Evolutionary conservation across 2,113 vertebrate species (phyloP), one percentile per base, ranked within the genome.

Genomic region (Fulmarus glacialis): DNA sequence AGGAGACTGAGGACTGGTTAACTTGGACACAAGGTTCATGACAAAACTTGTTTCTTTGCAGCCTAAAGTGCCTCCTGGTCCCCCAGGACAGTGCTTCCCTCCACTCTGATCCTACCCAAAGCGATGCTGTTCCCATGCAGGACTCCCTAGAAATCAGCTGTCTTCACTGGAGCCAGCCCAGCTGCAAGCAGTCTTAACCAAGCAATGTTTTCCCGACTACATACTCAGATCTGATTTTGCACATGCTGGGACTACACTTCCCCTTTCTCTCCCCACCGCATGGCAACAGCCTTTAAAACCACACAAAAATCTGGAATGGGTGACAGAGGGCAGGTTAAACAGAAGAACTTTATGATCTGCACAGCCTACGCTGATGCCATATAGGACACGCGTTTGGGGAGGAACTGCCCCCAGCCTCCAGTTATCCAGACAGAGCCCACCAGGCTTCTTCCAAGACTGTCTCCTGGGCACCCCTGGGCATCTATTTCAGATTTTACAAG

Each of bases 401-500:
- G 29, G 40, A 83, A 56, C n/a, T 48, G 34, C 18, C 40, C n/a
- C 36, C 67, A 70, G 56, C 22, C 66, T 70, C 60, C 60, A 34
- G 58, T 58, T 84, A 78, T n/a, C 91, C 82, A 96, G 94, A 98
- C 95, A 90, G 53, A 82, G 36, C 60, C 63, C 82, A 92, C 22
- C 55, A 93, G 62, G 50, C 89, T 94, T 89, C 89, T 78, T 89
- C 60, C 83, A 87, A 62, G 74, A 77, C 58, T 63, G 94, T 88
- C 94, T 96, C 90, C 83, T 90, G 92, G 52, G 90, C 80, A 95
- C 48, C 50, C 88, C 56, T 1, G 11, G 63, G 80, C 88, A 81
- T 96, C 90, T 93, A 94, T 97, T 97, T 97, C 91, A 86, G 94
- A 95, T 21, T 3, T 87, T 22, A 64, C 34, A 74, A 80, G 78